Evolutionary conservation across 2,797 vertebrate genomes (phyloP), one percentile per base, ranked within the genome.

Genomic region (Acanthurus lineatus): DNA sequence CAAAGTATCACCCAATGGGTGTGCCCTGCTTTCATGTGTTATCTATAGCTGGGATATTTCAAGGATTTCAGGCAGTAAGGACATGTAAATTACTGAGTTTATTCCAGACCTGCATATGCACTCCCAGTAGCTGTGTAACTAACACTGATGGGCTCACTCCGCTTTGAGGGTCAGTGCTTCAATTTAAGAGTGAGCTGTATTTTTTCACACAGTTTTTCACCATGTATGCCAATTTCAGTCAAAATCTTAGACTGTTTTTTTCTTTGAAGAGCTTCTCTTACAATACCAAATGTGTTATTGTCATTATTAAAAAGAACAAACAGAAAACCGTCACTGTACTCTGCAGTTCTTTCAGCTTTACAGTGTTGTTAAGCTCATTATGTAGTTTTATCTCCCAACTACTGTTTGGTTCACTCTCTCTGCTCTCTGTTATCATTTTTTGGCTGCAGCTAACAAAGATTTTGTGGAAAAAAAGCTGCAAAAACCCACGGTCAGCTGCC

Each of bases 11-110:
- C 65, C 71, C 82, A 17, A 58, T 73, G 87, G 82, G 76, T 76
- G 82, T 82, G 79, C 28, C 82, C 74, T 42, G 74, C 74, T 86
- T 83, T 83, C 74, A 81, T 84, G 84, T 81, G 76, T 76, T 61
- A 82, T 86, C 79, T 86, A 69, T 64, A 60, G 76, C 40, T 8
- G 42, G 51, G 71, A 69, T 59, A 73, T 76, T 78, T 81, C 57
- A 25, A 51, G 69, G 67, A 52, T 63, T 56, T 64, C 67, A 62
- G 64, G 58, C 69, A 63, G 59, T 48, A 44, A 40, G 57, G 73
- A 69, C 52, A 19, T 73, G 6, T 47, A 64, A 62, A 74, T 82
- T 15, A 66, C 54, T 59, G 60, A 72, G 58, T 73, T 76, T 42
- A 73, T 70, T 66, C 59, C n/a, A 7, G 53, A 74, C 61, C 52